phyloP scores from a whole-genome alignment of 2,888 invertebrate genomes.

The Nebria brevicollis region DNA sequence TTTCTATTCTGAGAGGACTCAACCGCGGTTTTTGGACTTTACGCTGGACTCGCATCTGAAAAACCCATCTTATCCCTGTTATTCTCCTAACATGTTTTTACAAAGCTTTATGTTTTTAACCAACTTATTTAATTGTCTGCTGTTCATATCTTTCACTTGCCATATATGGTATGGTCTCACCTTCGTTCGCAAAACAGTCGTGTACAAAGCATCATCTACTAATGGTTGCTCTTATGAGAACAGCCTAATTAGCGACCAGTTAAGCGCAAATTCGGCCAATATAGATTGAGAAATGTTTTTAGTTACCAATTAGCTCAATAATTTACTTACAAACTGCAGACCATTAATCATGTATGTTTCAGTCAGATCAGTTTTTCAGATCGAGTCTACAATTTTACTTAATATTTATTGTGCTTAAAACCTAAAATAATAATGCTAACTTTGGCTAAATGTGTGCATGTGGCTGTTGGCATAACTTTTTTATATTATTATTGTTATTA shows the following conservation, averaged over 20 bases:
- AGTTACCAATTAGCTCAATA: not conserved
- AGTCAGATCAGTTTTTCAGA: not conserved
- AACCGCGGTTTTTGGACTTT: not conserved
- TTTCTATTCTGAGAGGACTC: not conserved
- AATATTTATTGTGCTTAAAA: slow-evolving; percentile 39
- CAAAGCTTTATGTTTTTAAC: not conserved
- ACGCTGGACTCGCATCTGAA: slow-evolving; percentile 9
- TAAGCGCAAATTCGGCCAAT: too few relatives aligned
- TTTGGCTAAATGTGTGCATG: slow-evolving; percentile 45
- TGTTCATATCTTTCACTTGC: not conserved
- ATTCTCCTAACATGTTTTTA: not conserved
- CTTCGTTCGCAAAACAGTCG: too few relatives aligned
- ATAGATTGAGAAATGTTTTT: not conserved
- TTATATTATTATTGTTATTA: slow-evolving; percentile 7
- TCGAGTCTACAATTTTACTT: slow-evolving; percentile 9
- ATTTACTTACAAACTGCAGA: not conserved
- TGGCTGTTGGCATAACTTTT: slow-evolving; percentile 41
- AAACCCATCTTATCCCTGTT: not conserved
- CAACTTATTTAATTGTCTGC: not conserved
- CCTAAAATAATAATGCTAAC: slow-evolving; percentile 41
- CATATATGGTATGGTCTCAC: not conserved
- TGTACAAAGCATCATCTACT: too few relatives aligned
- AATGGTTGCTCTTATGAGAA: too few relatives aligned
- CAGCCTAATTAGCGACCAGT: too few relatives aligned
- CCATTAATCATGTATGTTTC: not conserved